Percentiles rank a stretch among this genome's conserved stretches.
Conservation (phyloP, 1,140 invertebrate genomes). For the Aphis craccivora region DNA sequence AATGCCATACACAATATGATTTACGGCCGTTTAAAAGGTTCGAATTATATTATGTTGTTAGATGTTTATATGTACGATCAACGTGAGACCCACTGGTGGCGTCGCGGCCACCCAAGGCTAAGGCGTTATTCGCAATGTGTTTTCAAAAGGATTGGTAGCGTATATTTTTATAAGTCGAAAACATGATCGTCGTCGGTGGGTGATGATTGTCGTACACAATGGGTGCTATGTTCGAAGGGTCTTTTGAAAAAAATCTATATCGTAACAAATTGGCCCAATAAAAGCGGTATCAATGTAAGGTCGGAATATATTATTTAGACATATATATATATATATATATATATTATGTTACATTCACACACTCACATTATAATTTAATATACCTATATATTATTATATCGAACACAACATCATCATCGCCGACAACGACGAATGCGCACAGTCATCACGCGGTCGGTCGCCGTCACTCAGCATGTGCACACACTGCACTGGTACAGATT, state of each 20-base stretch:
- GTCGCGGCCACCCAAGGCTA: conserved; percentile 23
- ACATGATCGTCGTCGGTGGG: background rate
- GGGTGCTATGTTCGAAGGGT: background rate
- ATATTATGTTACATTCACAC: background rate
- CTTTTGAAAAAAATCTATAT: conserved; percentile 32
- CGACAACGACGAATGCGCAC: background rate
- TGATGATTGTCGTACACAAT: background rate
- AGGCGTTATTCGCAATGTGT: conserved; percentile 5
- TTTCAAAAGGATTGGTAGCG: conserved; percentile 53
- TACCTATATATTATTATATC: background rate
- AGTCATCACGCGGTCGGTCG: background rate
- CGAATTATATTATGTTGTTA: background rate
- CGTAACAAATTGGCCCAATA: conserved; percentile 54
- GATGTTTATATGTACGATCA: conserved; percentile 22
- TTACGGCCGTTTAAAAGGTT: conserved; percentile 32
- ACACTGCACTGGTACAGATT: background rate
- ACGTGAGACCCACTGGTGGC: background rate
- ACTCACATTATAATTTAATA: background rate
- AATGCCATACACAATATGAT: background rate
- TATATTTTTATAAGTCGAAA: conserved; percentile 46
- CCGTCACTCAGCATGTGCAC: conserved; percentile 8
- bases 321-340: background rate
- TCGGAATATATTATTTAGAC: background rate
- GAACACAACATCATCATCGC: conserved; percentile 20
- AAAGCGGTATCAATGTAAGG: background rate